A percentile compares a stretch with the other conserved stretches of the same genome.
Evolutionary conservation across 2,888 invertebrate genomes (phyloP).

Genomic region (Drosophila neutralis): DNA sequence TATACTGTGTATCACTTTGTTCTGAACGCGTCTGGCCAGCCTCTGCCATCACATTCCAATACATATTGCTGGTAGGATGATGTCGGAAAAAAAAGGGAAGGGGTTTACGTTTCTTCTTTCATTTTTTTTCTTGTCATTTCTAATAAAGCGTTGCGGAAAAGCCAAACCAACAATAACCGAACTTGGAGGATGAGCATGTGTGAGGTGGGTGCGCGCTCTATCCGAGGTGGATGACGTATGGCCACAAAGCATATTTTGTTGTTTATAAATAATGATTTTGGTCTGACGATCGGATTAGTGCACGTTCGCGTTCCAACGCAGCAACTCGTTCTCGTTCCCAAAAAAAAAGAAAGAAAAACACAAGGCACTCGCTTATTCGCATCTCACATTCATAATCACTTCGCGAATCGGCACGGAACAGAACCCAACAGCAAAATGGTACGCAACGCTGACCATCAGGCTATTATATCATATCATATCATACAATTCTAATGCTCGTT

Average conservation of each 20-base stretch:
- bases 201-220: slow-evolving; percentile 42
- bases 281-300: slow-evolving; percentile 83
- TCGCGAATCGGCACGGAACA: slow-evolving; percentile 25
- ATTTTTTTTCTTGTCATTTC: slow-evolving; percentile 33
- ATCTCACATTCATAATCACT: slow-evolving; percentile 48
- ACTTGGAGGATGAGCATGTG: slow-evolving; percentile 57
- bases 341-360: slow-evolving; percentile 1
- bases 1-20: slow-evolving; percentile 65
- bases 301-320: slow-evolving; percentile 73
- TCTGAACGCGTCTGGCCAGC: slow-evolving; percentile 68
- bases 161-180: slow-evolving; percentile 66
- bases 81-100: neutral
- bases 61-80: slow-evolving; percentile 1
- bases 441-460: slow-evolving; percentile 21
- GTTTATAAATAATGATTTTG: slow-evolving; percentile 84
- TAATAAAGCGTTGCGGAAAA: slow-evolving; percentile 66
- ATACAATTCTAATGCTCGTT: slow-evolving; percentile 12
- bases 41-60: slow-evolving; percentile 70
- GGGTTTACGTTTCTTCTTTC: slow-evolving; percentile 2
- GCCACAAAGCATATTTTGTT: slow-evolving; percentile 70
- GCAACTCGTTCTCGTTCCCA: slow-evolving; percentile 30
- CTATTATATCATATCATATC: slow-evolving; percentile 16
- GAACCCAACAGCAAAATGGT: slow-evolving; percentile 41
- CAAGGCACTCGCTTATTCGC: slow-evolving; percentile 33
- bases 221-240: slow-evolving; percentile 44